Base-by-base conservation (phyloP, 2,113 vertebrate species). In the Nesoenas mayeri region DNA sequence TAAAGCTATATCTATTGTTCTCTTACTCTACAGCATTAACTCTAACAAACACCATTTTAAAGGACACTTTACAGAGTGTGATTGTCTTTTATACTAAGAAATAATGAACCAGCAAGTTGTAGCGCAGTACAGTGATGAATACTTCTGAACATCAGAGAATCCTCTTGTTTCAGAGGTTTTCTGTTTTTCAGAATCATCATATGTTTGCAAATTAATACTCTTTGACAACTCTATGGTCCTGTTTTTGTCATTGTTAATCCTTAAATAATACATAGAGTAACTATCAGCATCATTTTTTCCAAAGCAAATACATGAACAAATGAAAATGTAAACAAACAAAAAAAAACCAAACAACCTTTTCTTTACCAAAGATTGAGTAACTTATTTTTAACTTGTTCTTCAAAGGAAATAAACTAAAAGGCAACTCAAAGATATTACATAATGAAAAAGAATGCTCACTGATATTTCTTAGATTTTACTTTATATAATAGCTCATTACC, bases 321-420 rank as follows among this genome's bases (percentile, higher is more conserved):
- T 19, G 8, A 51, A 57, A 80, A 1, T 0, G 3, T 34, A 51
- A 51, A 26, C 6, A 28, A 74, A 34, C 16, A 40, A 47, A 74
- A 16, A 50, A 44, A 18, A 3, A 16, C 22, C 48, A 17, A 1
- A 0, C 15, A 1, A 0, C 4, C 5, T 51, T 62, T 77, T n/a
- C 20, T 50, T 69, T 36, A 83, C 65, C 78, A 65, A 11, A 50
- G 36, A 44, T 65, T 50, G 5, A 44, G 17, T 65, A 42, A 61
- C 16, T 75, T 31, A 26, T 58, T 87, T 64, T 77, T n/a, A 67
- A 50, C 24, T 62, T 11, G 21, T 73, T 90, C 62, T 60, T 64
- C 34, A 86, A 83, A 79, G 22, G 16, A 56, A 69, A 74, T 14
- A 17, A 69, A 64, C 44, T 64, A 50, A 67, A 79, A 78, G n/a